A percentile compares a stretch with the other conserved stretches of the same genome.
Conservation (phyloP, 2,888 invertebrate genomes). For the Erynnis tages region DNA sequence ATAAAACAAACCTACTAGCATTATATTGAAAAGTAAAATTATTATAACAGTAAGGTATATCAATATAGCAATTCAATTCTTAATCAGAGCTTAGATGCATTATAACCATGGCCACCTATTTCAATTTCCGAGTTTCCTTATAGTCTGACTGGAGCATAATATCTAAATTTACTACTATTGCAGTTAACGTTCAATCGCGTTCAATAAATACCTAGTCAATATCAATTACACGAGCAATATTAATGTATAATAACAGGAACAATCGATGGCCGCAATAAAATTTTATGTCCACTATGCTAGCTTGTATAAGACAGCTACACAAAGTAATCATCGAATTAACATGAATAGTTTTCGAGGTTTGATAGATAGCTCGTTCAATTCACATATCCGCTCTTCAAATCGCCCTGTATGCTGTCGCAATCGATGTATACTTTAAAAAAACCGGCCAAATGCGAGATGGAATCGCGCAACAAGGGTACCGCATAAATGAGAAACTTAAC, state of each 20-base stretch:
- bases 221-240: slow-evolving; percentile 21
- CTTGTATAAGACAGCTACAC: slow-evolving; percentile 33
- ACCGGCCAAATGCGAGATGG: too few relatives aligned
- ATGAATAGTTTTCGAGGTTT: slow-evolving; percentile 55
- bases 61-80: neutral
- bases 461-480: too few relatives aligned
- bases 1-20: too few relatives aligned
- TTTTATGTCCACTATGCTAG: slow-evolving; percentile 23
- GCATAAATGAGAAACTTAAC: too few relatives aligned
- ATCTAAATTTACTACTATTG: slow-evolving; percentile 18
- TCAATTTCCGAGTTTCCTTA: slow-evolving; percentile 10
- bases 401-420: slow-evolving; percentile 6
- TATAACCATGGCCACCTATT: neutral
- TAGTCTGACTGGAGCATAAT: slow-evolving; percentile 2
- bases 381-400: slow-evolving; percentile 18
- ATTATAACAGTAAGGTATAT: too few relatives aligned
- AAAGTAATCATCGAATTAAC: slow-evolving; percentile 57
- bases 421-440: slow-evolving; percentile 5
- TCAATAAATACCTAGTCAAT: slow-evolving; percentile 26
- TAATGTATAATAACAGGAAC: slow-evolving; percentile 26
- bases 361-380: slow-evolving; percentile 56
- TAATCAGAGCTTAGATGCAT: too few relatives aligned
- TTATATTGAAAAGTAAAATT: too few relatives aligned
- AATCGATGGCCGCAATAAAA: slow-evolving; percentile 26
- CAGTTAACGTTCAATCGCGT: slow-evolving; percentile 14